Evolutionary conservation across 2,888 invertebrate species (phyloP).

Genomic region (Amiota minor): DNA sequence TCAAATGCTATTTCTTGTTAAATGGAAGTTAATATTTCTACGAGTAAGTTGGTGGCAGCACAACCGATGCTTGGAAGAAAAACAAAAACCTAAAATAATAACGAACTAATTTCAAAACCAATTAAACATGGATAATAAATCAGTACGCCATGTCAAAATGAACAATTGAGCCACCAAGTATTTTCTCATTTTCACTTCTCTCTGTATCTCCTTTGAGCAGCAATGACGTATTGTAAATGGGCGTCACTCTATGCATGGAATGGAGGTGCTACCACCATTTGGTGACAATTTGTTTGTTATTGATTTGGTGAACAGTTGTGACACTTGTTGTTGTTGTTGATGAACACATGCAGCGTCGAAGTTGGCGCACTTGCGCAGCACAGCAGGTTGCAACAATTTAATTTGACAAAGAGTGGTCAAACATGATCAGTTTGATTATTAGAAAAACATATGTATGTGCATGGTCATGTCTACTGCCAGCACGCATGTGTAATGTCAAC

Average conservation of each 20-base stretch:
- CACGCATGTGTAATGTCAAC: neutral
- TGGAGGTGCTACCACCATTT: conserved; percentile 19
- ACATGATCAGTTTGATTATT: too few relatives aligned
- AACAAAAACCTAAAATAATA: neutral
- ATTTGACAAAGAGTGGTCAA: neutral
- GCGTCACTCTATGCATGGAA: conserved; percentile 31
- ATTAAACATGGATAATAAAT: conserved; percentile 66
- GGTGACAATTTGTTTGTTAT: conserved; percentile 54
- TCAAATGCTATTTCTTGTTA: conserved; percentile 1
- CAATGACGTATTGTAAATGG: conserved; percentile 14
- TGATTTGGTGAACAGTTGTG: conserved; percentile 22
- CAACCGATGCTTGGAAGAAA: neutral
- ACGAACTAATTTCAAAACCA: conserved; percentile 66
- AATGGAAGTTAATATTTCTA: conserved; percentile 12
- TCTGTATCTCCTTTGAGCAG: too few relatives aligned
- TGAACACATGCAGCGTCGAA: conserved; percentile 13
- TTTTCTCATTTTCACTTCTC: too few relatives aligned
- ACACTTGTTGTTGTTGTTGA: conserved; percentile 22
- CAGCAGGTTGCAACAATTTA: conserved; percentile 13
- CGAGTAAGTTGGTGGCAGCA: conserved; percentile 2
- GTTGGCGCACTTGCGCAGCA: conserved; percentile 27
- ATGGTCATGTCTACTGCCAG: too few relatives aligned
- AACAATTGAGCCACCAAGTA: conserved; percentile 49
- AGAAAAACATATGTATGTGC: too few relatives aligned
- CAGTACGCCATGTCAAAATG: conserved; percentile 48